These are phyloP conservation scores for Dasypus novemcinctus DNA, from an alignment of 2,113 vertebrate species.

Conservation along the genomic window DNA sequence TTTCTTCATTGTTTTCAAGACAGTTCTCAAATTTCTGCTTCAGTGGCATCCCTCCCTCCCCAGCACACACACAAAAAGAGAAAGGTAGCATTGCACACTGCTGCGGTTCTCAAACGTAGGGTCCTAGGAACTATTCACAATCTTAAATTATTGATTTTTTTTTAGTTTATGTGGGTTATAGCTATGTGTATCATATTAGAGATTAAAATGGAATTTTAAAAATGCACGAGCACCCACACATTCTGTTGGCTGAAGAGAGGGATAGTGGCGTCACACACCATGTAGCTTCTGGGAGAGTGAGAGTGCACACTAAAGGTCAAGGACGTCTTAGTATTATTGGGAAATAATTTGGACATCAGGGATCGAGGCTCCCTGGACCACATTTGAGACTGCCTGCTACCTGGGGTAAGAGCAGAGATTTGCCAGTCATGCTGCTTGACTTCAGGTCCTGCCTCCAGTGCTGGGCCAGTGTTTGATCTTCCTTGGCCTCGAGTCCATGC, in stretches of 20 bases:
- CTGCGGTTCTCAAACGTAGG: neutral
- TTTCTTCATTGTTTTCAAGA: neutral
- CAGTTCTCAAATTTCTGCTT: neutral
- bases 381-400: fast-evolving
- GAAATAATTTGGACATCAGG: fast-evolving
- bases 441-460: fast-evolving
- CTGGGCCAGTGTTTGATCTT: fast-evolving
- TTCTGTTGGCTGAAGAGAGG: fast-evolving
- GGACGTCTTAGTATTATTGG: fast-evolving
- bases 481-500: too few relatives aligned
- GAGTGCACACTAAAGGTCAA: fast-evolving
- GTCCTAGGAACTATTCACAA: neutral
- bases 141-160: fast-evolving
- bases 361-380: fast-evolving
- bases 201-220: too few relatives aligned
- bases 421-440: fast-evolving
- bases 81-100: fast-evolving
- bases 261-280: too few relatives aligned
- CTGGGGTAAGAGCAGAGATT: fast-evolving
- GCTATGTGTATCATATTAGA: fast-evolving
- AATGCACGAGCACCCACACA: fast-evolving
- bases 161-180: fast-evolving
- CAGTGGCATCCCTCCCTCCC: fast-evolving
- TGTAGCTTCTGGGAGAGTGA: fast-evolving
- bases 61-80: neutral